A percentile compares a stretch with the other conserved stretches of the same genome.
These are phyloP conservation scores for Caenorhabditis sp. DNA, from an alignment of 2,888 invertebrate species.

Conservation along the genomic window DNA sequence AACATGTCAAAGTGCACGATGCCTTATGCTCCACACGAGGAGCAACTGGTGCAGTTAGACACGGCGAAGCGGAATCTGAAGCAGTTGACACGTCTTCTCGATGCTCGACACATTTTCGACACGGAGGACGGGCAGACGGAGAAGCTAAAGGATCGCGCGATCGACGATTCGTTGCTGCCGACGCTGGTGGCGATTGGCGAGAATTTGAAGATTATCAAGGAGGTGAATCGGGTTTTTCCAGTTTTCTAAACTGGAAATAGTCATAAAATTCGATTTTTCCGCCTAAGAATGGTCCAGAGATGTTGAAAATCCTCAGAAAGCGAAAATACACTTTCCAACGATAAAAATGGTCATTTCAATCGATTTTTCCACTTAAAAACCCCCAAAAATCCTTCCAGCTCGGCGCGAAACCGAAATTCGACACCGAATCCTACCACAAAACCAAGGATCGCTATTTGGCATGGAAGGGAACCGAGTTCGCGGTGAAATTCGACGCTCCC, in stretches of 20 bases:
- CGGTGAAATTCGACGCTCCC: slow-evolving; percentile 57
- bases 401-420: slow-evolving; percentile 64
- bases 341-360: no score
- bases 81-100: slow-evolving; percentile 51
- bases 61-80: slow-evolving; percentile 61
- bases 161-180: slow-evolving; percentile 64
- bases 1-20: slow-evolving; percentile 64
- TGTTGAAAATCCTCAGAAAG: no score
- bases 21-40: slow-evolving; percentile 65
- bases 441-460: slow-evolving; percentile 65
- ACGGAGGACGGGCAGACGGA: slow-evolving; percentile 55
- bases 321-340: no score
- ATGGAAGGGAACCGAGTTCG: slow-evolving; percentile 69
- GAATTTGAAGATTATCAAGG: slow-evolving; percentile 60
- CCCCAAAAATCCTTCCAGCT: slow-evolving; percentile 8
- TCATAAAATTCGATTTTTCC: no score
- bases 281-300: no score
- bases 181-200: slow-evolving; percentile 64
- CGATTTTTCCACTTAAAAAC: background rate
- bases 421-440: slow-evolving; percentile 59
- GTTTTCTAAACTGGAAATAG: no score
- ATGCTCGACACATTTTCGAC: slow-evolving; percentile 65
- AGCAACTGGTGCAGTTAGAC: slow-evolving; percentile 62
- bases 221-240: no score
- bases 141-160: slow-evolving; percentile 54